Base-by-base conservation (phyloP, 2,888 invertebrate species). In the Agonopterix arenella region DNA sequence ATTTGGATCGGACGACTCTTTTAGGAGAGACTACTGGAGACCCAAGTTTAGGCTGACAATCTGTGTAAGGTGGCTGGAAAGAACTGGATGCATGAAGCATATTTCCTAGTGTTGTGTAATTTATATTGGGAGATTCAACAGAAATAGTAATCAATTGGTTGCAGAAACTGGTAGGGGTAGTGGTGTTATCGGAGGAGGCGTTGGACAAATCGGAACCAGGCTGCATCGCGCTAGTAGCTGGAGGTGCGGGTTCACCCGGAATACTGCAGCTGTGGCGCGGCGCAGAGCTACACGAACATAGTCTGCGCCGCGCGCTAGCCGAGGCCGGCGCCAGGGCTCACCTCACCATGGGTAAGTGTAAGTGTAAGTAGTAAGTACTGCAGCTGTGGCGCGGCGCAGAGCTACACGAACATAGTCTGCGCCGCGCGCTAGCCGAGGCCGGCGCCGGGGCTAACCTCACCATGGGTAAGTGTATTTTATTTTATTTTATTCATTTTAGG, bases 341-440 rank as follows among this genome's bases (percentile, higher is more conserved):
- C 0, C 61, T 62, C 40, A 40, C 40, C n/a, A 40, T 40, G n/a
- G 40, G n/a, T 40, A 40, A 28, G 28, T 28, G 28, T n/a, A n/a
- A n/a, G n/a, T n/a, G n/a, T n/a, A n/a, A n/a, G n/a, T n/a, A n/a
- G n/a, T n/a, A n/a, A n/a, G n/a, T 93, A 58, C 83, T 97, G 52
- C 97, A 97, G 81, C 10, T 44, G 69, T 97, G 97, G 97, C 86
- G 91, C 46, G 90, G 90, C 80, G 45, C 79, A n/a, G 96, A 96
- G 68, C 79, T 95, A 53, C 94, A 93, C 73, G 94, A 96, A 68
- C 92, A 92, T 60, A 94, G 95, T 66, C 90, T 97, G 56, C 92
- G 94, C 40, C 90, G 93, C 28, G 86, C 93, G 58, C 91, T 97
- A 42, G 88, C 92, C 0, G 95, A 96, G 58, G 91, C 93, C 36